Conservation (phyloP, 2,113 vertebrate species). For the Narcine bancroftii region DNA sequence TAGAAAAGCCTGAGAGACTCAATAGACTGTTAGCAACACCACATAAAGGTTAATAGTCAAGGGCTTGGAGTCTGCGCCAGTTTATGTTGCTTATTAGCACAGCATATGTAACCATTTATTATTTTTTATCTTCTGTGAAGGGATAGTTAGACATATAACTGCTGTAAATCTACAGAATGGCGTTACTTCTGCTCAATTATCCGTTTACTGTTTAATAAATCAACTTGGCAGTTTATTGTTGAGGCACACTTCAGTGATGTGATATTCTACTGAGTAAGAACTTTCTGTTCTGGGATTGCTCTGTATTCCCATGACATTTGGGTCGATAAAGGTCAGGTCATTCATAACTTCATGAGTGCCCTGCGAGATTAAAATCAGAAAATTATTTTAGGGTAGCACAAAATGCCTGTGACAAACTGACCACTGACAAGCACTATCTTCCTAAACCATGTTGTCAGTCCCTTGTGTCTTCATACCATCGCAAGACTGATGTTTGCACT, state of each 20-base stretch:
- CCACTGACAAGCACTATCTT: not conserved
- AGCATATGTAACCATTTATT: slow-evolving; percentile 12
- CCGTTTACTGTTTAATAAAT: slow-evolving; percentile 4
- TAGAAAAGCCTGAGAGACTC: not conserved
- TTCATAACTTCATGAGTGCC: not conserved
- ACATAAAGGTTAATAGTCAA: slow-evolving; percentile 10
- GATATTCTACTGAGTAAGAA: not conserved
- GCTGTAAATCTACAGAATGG: not conserved
- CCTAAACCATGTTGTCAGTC: not conserved
- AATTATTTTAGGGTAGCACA: not conserved
- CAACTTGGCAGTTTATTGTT: not conserved
- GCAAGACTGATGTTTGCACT: not conserved
- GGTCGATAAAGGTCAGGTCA: not conserved
- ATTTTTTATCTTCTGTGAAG: slow-evolving; percentile 6
- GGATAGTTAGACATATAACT: slow-evolving; percentile 6
- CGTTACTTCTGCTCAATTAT: not conserved
- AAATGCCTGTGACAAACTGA: not conserved
- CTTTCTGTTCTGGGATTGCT: not conserved
- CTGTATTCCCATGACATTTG: no score
- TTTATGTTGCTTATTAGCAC: slow-evolving; percentile 24
- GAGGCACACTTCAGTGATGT: not conserved
- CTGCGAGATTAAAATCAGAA: not conserved
- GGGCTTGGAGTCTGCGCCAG: not conserved
- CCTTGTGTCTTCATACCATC: not conserved
- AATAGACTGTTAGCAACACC: not conserved